Evolutionary conservation across 1,140 invertebrate genomes (phyloP).

Genomic region (Atopsyche davidsoni): DNA sequence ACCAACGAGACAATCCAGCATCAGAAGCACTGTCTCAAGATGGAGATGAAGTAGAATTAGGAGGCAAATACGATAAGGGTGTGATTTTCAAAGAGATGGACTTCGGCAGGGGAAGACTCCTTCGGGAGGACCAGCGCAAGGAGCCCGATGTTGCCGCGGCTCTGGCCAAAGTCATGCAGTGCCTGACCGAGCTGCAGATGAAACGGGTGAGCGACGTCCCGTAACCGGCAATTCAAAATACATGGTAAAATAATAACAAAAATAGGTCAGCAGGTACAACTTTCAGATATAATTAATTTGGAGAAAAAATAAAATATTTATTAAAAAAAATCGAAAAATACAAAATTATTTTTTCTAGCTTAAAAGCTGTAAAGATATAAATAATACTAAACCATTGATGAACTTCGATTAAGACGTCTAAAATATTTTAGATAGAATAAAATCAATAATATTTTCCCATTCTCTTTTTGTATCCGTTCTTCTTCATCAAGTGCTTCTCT

Average conservation of each 20-base stretch:
- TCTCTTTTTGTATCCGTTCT: too few species aligned
- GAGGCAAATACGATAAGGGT: background rate
- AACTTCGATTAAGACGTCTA: too few species aligned
- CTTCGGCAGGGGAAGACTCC: background rate
- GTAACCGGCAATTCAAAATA: background rate
- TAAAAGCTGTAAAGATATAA: too few species aligned
- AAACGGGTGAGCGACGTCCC: slow-evolving; percentile 12
- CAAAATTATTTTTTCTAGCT: too few species aligned
- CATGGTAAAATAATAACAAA: too few species aligned
- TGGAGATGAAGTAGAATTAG: background rate
- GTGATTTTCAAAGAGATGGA: too few species aligned
- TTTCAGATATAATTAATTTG: background rate
- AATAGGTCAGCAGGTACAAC: too few species aligned
- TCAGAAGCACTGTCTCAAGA: background rate
- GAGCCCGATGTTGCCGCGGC: background rate
- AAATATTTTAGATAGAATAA: too few species aligned
- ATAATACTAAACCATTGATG: background rate
- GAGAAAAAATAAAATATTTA: background rate
- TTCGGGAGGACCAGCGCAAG: background rate
- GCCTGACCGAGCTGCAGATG: slow-evolving; percentile 19
- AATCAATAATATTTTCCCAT: too few species aligned
- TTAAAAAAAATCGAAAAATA: background rate
- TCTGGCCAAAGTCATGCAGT: background rate
- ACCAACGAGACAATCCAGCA: too few species aligned
- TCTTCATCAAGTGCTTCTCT: too few species aligned